phyloP scores from a whole-genome alignment of 2,888 invertebrate species.

The Eupithecia pulchellata region DNA sequence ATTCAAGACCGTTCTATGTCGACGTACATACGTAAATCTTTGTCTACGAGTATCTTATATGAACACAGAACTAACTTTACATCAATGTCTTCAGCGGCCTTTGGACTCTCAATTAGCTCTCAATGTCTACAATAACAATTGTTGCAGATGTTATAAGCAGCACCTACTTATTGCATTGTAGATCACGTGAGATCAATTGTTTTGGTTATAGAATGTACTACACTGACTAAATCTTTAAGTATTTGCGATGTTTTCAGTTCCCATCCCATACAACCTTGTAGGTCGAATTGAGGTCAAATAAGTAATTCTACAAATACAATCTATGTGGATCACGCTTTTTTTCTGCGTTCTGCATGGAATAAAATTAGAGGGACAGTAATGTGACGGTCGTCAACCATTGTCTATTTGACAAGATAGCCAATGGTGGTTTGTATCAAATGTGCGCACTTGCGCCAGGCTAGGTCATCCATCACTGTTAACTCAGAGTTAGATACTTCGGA shows the following conservation, averaged over 20 bases:
- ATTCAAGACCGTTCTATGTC: too few species aligned
- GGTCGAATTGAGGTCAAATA: background rate
- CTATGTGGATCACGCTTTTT: too few species aligned
- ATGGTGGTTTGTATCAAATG: too few species aligned
- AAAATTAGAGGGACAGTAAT: too few species aligned
- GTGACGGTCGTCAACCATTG: too few species aligned
- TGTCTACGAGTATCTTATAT: background rate
- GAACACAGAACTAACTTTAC: background rate
- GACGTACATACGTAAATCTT: too few species aligned
- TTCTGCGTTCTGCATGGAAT: too few species aligned
- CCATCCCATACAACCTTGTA: background rate
- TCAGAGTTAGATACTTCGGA: too few species aligned
- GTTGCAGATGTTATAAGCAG: conserved; percentile 25
- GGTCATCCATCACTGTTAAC: too few species aligned
- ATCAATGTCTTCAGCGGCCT: conserved; percentile 10
- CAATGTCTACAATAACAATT: conserved; percentile 26
- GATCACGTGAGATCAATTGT: conserved; percentile 4
- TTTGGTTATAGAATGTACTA: background rate
- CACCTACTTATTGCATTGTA: conserved; percentile 10
- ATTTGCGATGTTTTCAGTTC: background rate
- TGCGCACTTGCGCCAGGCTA: too few species aligned
- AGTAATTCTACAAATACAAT: background rate
- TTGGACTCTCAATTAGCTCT: conserved; percentile 33
- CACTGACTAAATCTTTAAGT: background rate
- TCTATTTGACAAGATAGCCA: too few species aligned